Percentiles rank a stretch among this genome's conserved stretches.
Evolutionary conservation across 2,797 vertebrate species (phyloP).

Genomic region (Macrochelys suwanniensis): DNA sequence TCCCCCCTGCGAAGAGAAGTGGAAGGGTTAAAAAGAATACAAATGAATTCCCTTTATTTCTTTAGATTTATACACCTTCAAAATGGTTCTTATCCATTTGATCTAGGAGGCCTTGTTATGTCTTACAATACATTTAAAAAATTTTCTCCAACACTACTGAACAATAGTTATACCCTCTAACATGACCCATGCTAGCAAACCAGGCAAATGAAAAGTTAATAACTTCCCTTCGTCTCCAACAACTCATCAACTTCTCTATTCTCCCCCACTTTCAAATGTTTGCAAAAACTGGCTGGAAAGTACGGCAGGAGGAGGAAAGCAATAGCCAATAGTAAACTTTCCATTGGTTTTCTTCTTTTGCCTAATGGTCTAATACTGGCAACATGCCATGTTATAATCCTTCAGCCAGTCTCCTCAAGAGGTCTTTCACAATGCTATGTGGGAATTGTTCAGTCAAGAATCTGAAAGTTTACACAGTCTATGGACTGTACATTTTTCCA

Average conservation of each 20-base stretch:
- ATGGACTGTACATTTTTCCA: neutral
- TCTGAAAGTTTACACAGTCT: neutral
- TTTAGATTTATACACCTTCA: neutral
- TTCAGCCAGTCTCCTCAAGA: neutral
- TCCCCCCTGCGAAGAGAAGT: neutral
- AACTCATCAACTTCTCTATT: neutral
- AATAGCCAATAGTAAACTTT: neutral
- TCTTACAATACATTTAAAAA: neutral
- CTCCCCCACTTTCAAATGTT: neutral
- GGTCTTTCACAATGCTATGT: neutral
- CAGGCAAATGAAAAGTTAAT: neutral
- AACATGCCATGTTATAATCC: neutral
- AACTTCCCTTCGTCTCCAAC: neutral
- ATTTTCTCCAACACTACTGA: accelerated
- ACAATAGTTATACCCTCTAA: accelerated
- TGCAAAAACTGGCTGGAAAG: neutral
- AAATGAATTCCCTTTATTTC: neutral
- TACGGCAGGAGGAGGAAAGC: neutral
- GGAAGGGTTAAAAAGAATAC: neutral
- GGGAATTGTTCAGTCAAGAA: neutral
- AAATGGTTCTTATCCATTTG: neutral
- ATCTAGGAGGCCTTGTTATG: neutral
- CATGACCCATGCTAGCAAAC: neutral
- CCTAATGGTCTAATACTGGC: neutral
- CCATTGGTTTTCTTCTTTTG: neutral